These are phyloP conservation scores for Nilaparvata lugens DNA, from an alignment of 1,140 invertebrate species.

Conservation along the genomic window DNA sequence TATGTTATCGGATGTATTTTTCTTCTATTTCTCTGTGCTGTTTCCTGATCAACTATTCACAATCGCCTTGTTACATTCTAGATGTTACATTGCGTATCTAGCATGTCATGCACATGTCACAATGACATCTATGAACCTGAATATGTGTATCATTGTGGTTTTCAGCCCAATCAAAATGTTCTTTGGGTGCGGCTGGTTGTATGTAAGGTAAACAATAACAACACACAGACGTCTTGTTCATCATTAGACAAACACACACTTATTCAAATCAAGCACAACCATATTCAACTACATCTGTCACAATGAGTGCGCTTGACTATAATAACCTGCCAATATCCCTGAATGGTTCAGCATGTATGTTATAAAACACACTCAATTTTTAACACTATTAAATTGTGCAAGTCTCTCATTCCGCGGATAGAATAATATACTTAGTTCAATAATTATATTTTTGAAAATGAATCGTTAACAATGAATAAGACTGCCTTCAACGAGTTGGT, in stretches of 20 bases:
- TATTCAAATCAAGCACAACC: conserved; percentile 5
- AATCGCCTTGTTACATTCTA: too few species aligned
- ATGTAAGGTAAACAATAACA: conserved; percentile 52
- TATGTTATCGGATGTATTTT: neutral
- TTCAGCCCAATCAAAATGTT: conserved; percentile 51
- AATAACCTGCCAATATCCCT: too few species aligned
- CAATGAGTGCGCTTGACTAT: neutral
- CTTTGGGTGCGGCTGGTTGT: conserved; percentile 71
- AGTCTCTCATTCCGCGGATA: too few species aligned
- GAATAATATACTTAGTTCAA: too few species aligned
- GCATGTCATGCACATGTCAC: conserved; percentile 16
- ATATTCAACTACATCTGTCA: neutral
- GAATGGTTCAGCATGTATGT: too few species aligned
- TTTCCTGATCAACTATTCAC: too few species aligned
- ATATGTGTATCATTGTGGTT: conserved; percentile 23
- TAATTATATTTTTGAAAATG: too few species aligned
- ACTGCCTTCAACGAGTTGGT: too few species aligned
- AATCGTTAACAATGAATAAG: too few species aligned
- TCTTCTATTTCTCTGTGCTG: conserved; percentile 3
- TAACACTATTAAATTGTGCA: too few species aligned
- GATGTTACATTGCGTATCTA: conserved; percentile 7
- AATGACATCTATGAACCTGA: conserved; percentile 12
- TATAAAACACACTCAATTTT: too few species aligned
- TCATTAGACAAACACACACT: neutral
- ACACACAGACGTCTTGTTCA: neutral